Percentiles rank a stretch among this genome's conserved stretches.
Conservation (phyloP, 2,888 invertebrate species). For the Choreutis nemorana region DNA sequence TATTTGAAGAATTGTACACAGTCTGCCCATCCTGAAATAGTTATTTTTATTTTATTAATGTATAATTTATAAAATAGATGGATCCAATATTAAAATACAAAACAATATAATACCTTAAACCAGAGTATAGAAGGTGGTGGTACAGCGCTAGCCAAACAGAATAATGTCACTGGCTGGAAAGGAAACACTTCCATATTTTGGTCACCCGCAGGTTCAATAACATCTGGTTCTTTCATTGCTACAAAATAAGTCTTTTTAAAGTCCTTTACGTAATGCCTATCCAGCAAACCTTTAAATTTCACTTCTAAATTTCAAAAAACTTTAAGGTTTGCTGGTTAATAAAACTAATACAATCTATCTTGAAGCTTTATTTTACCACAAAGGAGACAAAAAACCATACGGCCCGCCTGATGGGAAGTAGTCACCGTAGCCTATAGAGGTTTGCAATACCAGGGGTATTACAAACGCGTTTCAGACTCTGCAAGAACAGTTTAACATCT, state of each 20-base stretch:
- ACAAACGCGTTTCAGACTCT: neutral
- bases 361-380: no score
- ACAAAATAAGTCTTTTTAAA: conserved; percentile 5
- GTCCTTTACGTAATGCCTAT: neutral
- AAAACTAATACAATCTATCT: no score
- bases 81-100: neutral
- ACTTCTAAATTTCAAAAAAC: no score
- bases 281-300: neutral
- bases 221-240: conserved; percentile 23
- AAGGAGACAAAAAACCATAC: no score
- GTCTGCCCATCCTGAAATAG: conserved; percentile 17
- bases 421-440: neutral
- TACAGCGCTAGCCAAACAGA: conserved; percentile 64
- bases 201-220: conserved; percentile 21
- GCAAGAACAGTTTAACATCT: no score
- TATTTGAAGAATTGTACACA: conserved; percentile 15
- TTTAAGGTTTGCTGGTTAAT: no score
- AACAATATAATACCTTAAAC: conserved; percentile 69
- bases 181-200: conserved; percentile 20
- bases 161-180: conserved; percentile 32
- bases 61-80: neutral
- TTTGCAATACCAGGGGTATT: neutral
- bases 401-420: neutral
- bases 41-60: neutral
- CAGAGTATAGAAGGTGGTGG: conserved; percentile 73